phyloP scores from a whole-genome alignment of 2,113 vertebrate genomes.

The Acanthochromis polyacanthus region DNA sequence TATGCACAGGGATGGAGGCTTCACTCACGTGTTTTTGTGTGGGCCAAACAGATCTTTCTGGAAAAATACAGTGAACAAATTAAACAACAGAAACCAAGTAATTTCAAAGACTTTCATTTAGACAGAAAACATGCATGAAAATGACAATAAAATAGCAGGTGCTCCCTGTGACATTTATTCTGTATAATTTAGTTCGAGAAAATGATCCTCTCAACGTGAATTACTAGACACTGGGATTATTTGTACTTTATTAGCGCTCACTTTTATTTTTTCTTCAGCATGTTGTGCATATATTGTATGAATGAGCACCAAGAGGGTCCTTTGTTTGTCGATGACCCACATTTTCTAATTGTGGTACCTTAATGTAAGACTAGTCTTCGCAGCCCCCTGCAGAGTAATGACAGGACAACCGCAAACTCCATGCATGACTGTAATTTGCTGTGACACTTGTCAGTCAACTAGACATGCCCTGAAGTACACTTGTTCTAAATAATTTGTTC shows the following conservation, averaged over 20 bases:
- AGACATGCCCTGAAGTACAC: background rate
- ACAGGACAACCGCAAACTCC: conserved; percentile 1
- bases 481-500: background rate
- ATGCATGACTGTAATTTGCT: background rate
- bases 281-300: background rate
- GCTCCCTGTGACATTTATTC: background rate
- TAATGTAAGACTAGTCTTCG: background rate
- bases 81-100: conserved; percentile 12
- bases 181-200: background rate
- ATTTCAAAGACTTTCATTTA: background rate
- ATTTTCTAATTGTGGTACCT: background rate
- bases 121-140: background rate
- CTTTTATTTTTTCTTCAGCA: background rate
- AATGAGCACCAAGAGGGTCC: background rate
- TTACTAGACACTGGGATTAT: too few species aligned
- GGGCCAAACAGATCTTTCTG: conserved; percentile 26
- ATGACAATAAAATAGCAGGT: background rate
- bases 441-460: background rate
- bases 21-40: conserved; percentile 36
- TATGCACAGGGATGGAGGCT: conserved; percentile 47
- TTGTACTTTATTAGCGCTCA: too few species aligned
- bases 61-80: background rate
- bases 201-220: too few species aligned
- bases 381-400: conserved; percentile 10
- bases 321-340: background rate